These are phyloP conservation scores for Drosophila nr. perissopoda DNA, from an alignment of 2,888 invertebrate genomes.

Conservation along the genomic window DNA sequence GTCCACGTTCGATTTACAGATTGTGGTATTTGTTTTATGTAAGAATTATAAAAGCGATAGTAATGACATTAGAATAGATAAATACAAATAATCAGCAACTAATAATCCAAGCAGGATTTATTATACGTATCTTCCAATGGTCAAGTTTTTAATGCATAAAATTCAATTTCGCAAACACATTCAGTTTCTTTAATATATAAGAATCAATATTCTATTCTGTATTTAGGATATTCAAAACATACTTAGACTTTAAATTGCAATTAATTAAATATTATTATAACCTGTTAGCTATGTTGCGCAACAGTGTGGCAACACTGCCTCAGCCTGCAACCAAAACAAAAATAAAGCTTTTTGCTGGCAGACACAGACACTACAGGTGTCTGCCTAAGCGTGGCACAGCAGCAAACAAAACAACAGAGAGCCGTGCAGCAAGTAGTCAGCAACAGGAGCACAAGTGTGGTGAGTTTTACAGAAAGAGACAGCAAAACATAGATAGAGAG, in stretches of 20 bases:
- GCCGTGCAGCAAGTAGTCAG: slow-evolving; percentile 27
- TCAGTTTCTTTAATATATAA: not conserved
- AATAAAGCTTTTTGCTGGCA: slow-evolving; percentile 26
- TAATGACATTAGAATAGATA: not conserved
- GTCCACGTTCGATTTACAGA: not conserved
- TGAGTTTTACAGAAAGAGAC: slow-evolving; percentile 19
- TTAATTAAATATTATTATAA: not conserved
- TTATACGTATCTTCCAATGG: not conserved
- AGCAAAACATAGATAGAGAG: not conserved
- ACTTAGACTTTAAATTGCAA: not conserved
- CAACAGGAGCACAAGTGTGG: slow-evolving; percentile 43
- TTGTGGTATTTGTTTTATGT: not conserved
- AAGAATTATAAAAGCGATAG: not conserved
- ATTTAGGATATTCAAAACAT: not conserved
- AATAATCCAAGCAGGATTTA: not conserved
- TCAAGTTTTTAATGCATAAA: not conserved
- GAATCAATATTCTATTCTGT: not conserved
- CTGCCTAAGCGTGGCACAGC: slow-evolving; percentile 24
- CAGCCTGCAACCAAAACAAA: slow-evolving; percentile 12
- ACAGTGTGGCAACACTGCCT: slow-evolving; percentile 44
- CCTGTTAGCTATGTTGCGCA: slow-evolving; percentile 6
- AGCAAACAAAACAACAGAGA: slow-evolving; percentile 53
- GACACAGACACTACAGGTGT: slow-evolving; percentile 60
- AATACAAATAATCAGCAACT: not conserved
- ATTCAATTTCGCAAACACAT: not conserved